phyloP scores from a whole-genome alignment of 2,797 vertebrate species.

The Craterocephalus amniculus region DNA sequence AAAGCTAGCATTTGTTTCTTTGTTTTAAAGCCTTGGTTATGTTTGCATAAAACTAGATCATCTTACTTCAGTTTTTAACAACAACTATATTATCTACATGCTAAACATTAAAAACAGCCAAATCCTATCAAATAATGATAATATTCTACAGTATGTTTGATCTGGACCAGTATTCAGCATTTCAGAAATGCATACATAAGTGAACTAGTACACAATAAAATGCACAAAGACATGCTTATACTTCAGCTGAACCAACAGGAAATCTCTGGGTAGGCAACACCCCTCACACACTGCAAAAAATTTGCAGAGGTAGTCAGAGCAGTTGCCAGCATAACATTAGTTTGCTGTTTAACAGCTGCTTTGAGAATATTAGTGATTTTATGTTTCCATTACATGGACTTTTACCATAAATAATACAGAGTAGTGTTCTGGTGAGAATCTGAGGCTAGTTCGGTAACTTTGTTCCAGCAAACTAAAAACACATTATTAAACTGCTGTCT shows the following conservation, averaged over 20 bases:
- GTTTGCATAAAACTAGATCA: not conserved
- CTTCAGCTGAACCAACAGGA: conserved; percentile 1
- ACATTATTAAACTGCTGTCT: not conserved
- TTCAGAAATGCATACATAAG: not conserved
- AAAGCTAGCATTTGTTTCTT: no score
- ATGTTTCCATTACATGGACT: conserved; percentile 31
- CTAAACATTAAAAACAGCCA: no score
- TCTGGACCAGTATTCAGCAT: not conserved
- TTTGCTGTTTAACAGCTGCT: conserved; percentile 25
- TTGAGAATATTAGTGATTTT: conserved; percentile 44
- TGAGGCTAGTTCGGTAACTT: conserved; percentile 4
- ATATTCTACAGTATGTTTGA: not conserved
- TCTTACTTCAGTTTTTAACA: not conserved
- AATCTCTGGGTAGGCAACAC: not conserved
- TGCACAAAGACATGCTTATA: not conserved
- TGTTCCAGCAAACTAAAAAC: not conserved
- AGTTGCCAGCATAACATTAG: conserved; percentile 18
- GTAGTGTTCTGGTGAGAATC: conserved; percentile 1
- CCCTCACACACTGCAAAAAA: conserved; percentile 16
- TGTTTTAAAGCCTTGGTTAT: no score
- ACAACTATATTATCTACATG: no score
- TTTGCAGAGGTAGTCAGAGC: conserved; percentile 15
- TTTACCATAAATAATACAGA: no score
- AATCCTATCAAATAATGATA: no score
- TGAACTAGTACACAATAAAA: not conserved